Base-by-base conservation (phyloP, 2,888 invertebrate species). In the Criorhina ranunculi region DNA sequence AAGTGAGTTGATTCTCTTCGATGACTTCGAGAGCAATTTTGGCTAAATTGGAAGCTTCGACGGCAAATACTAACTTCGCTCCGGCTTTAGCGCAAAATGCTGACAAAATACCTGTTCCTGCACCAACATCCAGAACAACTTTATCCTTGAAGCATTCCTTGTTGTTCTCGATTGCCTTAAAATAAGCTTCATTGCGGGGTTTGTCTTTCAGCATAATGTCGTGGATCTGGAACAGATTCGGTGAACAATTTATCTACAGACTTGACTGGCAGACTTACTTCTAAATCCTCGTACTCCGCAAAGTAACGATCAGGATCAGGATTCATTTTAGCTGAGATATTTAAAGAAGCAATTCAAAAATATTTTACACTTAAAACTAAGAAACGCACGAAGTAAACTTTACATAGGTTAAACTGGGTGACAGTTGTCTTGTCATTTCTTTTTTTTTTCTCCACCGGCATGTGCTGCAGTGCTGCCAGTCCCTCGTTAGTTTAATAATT, bases 11-110 rank as follows among this genome's bases (percentile, higher is more conserved):
- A 91, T 97, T 97, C 89, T 96, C 96, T 86, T 93, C 93, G 0
- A 95, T 93, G 17, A 96, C 93, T 89, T 95, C 93, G 83, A 93
- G 92, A 1, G 96, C 94, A 60, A 96, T 90, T 88, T 93, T 91
- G 4, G 95, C 95, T 40, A 96, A 91, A 86, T 94, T 93, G 88
- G 96, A 96, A 1, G 96, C 97, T 93, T 97, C 97, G 0, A 97
- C 94, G 7, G 97, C 96, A 90, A 95, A 97, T 0, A 98, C 98
- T 91, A 95, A 95, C 75, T 94, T 94, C 5, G 98, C 98, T n/a
- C 98, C 98, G 33, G 97, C 98, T 81, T 90, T 93, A 0, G 97
- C 98, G 91, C 97, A 97, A 91, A 98, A 97, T 89, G 98, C 93
- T 1, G 98, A 97, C 29, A 99, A 92, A 87, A 99, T 96, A 29